Evolutionary conservation across 2,888 invertebrate genomes (phyloP).

Genomic region (Xestia xanthographa): DNA sequence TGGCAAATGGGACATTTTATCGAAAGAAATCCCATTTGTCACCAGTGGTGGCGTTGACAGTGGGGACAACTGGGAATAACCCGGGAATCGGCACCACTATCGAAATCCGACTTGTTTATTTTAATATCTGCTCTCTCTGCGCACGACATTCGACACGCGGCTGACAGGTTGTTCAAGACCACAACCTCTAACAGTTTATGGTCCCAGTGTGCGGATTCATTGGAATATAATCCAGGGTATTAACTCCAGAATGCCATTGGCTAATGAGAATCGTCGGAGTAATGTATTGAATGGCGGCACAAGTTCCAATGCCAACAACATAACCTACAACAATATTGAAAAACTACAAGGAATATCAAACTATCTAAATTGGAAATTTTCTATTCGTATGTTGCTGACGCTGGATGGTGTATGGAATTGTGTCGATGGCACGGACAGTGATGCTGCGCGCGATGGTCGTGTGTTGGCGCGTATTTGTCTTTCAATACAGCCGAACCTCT

Average conservation of each 20-base stretch:
- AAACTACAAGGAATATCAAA: neutral
- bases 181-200: neutral
- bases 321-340: neutral
- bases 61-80: no score
- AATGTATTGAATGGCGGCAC: constrained; percentile 1
- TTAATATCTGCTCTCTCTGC: no score
- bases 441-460: neutral
- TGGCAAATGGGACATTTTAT: no score
- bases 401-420: neutral
- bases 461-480: neutral
- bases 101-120: no score
- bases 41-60: no score
- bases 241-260: neutral
- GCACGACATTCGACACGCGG: no score
- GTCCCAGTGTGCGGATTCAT: constrained; percentile 1
- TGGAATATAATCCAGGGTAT: neutral
- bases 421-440: neutral
- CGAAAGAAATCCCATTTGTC: no score
- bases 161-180: no score
- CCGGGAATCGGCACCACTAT: no score
- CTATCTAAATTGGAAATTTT: neutral
- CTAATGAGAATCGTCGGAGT: neutral
- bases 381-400: constrained; percentile 1
- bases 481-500: neutral
- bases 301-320: neutral